Percentiles rank a stretch among this genome's conserved stretches.
Conservation (phyloP, 2,888 invertebrate genomes). For the Patella caerulea region DNA sequence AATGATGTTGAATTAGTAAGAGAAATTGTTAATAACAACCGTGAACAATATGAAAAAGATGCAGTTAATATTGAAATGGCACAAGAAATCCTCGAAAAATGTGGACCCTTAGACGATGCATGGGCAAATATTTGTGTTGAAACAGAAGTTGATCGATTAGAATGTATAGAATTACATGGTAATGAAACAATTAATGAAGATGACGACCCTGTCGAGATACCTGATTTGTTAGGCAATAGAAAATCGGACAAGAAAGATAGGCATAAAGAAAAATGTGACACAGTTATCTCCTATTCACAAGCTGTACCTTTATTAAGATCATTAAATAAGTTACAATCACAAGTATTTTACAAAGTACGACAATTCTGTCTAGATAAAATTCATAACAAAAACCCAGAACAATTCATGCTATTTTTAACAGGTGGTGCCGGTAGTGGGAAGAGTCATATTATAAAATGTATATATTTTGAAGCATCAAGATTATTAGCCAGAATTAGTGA, state of each 20-base stretch:
- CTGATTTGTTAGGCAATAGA: neutral
- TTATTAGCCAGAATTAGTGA: neutral
- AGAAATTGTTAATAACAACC: constrained; percentile 3
- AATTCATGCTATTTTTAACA: constrained; percentile 20
- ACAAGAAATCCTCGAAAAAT: neutral
- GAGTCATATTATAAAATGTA: constrained; percentile 19
- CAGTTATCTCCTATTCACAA: neutral
- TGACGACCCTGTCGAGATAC: neutral
- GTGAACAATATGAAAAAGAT: constrained; percentile 11
- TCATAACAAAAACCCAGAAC: neutral
- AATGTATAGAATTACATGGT: neutral
- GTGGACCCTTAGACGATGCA: constrained; percentile 14
- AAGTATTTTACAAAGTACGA: constrained; percentile 26
- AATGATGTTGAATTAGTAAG: neutral
- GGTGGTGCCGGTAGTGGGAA: constrained; percentile 25
- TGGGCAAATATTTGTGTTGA: constrained; percentile 13
- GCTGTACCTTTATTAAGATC: constrained; percentile 11
- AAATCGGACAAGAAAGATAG: neutral
- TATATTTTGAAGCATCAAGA: constrained; percentile 22
- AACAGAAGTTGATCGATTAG: constrained; percentile 8
- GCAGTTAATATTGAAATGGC: neutral
- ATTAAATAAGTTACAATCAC: constrained; percentile 21
- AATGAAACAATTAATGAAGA: constrained; percentile 4
- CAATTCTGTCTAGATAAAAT: constrained; percentile 22
- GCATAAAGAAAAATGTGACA: too few relatives aligned